A percentile compares a stretch with the other conserved stretches of the same genome.
Conservation (phyloP, 2,797 vertebrate genomes). For the Chrosomus eos region DNA sequence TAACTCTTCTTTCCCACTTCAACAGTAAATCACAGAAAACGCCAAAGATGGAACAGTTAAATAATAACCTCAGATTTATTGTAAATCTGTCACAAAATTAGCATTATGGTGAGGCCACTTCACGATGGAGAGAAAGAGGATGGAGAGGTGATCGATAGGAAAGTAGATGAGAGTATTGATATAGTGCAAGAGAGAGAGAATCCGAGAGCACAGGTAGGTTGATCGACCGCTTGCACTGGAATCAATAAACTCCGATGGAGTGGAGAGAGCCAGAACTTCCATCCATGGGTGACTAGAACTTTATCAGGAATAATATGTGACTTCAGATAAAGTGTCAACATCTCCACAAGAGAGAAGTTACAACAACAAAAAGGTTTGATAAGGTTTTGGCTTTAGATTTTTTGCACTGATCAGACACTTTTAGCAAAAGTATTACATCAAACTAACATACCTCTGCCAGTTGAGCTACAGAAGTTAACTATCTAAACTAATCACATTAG, state of each 20-base stretch:
- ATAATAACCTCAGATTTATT: conserved; percentile 79
- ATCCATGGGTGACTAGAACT: background rate
- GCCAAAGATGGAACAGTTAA: conserved; percentile 77
- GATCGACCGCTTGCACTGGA: conserved; percentile 39
- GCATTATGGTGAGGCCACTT: conserved; percentile 70
- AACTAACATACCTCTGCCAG: background rate
- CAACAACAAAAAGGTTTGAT: background rate
- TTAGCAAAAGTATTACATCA: background rate
- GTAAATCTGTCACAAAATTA: conserved; percentile 78
- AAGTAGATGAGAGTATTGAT: conserved; percentile 75
- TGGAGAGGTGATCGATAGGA: conserved; percentile 72
- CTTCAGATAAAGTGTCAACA: background rate
- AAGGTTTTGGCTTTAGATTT: background rate
- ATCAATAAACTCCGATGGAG: conserved; percentile 42
- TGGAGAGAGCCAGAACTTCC: conserved; percentile 5
- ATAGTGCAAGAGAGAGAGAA: conserved; percentile 69
- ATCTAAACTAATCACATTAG: background rate
- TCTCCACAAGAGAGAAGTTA: background rate
- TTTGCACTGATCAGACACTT: background rate
- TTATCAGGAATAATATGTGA: conserved; percentile 5
- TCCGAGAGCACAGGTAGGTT: conserved; percentile 24
- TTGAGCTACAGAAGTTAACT: background rate
- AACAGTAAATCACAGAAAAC: conserved; percentile 77
- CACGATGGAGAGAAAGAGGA: conserved; percentile 67
- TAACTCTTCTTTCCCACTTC: conserved; percentile 75